Evolutionary conservation across 2,113 vertebrate genomes (phyloP), one percentile per base, ranked within the genome.

Genomic region (Pomatorhinus ruficollis): DNA sequence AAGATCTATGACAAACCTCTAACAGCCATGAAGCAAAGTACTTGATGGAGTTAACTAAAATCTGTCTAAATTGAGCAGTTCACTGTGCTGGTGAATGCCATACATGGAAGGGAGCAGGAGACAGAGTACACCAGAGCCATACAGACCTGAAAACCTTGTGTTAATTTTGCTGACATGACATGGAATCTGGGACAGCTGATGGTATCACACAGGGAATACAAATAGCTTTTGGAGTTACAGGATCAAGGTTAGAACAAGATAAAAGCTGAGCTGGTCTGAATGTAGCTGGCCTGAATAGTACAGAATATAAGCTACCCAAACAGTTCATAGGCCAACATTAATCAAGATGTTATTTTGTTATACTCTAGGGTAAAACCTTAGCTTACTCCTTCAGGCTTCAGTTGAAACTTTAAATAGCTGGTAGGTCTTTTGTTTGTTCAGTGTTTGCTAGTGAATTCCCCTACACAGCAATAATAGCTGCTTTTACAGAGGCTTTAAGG

Each of bases 201-300:
- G 76, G 49, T 88, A 90, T 90, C 82, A 87, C 60, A 83, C 25
- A 45, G 68, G 30, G 68, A 93, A 83, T 27, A 81, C 79, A 92
- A 95, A 90, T 22, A 78, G 76, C 28, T 87, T 95, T 95, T 81
- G 83, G 75, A 80, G 64, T 93, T 94, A 83, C 0, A 90, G 82
- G 79, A 90, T 92, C 93, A 95, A 94, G 83, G 88, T 81, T 90
- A 81, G 64, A 95, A 89, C 42, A 90, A 95, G 88, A 96, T 81
- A 90, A 96, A 95, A 94, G 77, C 76, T 71, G 56, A 95, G 68
- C 80, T 87, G 76, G 56, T 87, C 39, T 80, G 82, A 93, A 91
- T 66, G 53, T 63, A 69, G 53, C 59, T 91, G 70, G 50, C 47
- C 64, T 35, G 35, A 53, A 88, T 20, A 69, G 74, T 12, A 77